Conservation (phyloP, 2,888 invertebrate genomes). For the Temnothorax rugatulus region DNA sequence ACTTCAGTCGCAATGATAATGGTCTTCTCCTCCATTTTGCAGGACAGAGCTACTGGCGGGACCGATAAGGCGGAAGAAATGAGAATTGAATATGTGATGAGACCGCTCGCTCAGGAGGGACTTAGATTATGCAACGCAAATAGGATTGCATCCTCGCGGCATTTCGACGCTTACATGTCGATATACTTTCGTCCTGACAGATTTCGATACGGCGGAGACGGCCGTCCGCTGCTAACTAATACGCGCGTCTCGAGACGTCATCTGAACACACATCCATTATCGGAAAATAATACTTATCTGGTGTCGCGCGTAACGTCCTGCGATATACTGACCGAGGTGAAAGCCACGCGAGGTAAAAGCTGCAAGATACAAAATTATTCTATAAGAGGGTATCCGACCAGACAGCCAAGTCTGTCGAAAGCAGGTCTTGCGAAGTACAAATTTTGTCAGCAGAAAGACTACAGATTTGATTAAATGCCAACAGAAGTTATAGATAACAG, state of each 20-base stretch:
- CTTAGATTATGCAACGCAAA: conserved; percentile 35
- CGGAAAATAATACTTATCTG: conserved; percentile 33
- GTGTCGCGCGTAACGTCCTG: conserved; percentile 37
- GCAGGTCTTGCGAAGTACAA: too few species aligned
- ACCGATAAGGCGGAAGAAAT: conserved; percentile 35
- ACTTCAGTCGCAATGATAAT: background rate
- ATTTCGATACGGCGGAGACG: background rate
- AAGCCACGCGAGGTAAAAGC: conserved; percentile 22
- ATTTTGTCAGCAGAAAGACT: too few species aligned
- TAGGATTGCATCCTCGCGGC: conserved; percentile 50
- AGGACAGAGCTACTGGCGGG: conserved; percentile 42
- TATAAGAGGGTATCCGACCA: background rate
- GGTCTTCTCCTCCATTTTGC: background rate
- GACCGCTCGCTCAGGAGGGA: conserved; percentile 21
- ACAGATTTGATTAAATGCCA: too few species aligned
- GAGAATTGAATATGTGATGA: background rate
- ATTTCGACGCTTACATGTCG: conserved; percentile 62
- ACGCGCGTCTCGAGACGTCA: background rate
- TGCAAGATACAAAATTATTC: background rate
- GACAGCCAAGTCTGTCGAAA: too few species aligned
- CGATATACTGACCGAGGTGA: conserved; percentile 8
- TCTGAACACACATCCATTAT: background rate
- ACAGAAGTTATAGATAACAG: too few species aligned
- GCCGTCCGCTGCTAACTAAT: background rate
- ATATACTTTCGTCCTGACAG: conserved; percentile 48